Evolutionary conservation across 92 coral and sea anemone genomes (phyloP), one percentile per base, ranked within the genome.

Genomic region (Epizoanthus ramosus): DNA sequence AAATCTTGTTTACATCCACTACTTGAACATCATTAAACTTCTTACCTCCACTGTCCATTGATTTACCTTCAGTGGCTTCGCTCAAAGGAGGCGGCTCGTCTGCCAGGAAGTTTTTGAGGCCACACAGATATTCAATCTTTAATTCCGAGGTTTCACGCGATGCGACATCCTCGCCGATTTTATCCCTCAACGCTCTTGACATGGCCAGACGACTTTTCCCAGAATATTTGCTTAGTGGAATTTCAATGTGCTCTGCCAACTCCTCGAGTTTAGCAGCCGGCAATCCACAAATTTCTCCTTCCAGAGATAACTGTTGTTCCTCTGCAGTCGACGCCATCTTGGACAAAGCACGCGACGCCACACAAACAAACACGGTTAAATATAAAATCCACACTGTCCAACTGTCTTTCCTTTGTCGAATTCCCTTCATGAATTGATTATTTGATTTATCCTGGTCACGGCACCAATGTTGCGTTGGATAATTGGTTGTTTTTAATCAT

Each of bases 1-100:
- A 86, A 43, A 86, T 77, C 81, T 86, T 83, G 60, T 80, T 79
- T 52, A 86, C 75, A 80, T 86, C 86, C 80, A 79, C 83, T 58
- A 41, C 7, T 24, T 24, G 53, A 79, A 35, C 64, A 79, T 21
- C 73, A 15, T 28, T 28, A 28, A 65, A 21, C 17, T 13, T 75
- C 70, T 63, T 58, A 59, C 57, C 70, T 24, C 24, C 66, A 60
- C 83, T 25, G 0, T 79, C 70, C 15, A 15, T 60, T 15, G 35
- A 12, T 79, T 59, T 59, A 59, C 19, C 47, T 41, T 50, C 22
- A 12, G 79, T 73, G 53, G 60, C 53, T 17, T 56, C 57, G n/a
- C 24, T 41, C 79, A 41, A 3, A 47, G 79, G 63, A 0, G 79
- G 79, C 79, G 79, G 79, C 57, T 73, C 43, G 57, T 73, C 79